Evolutionary conservation across 2,888 invertebrate genomes (phyloP).

Genomic region (Aspidapion aeneum): DNA sequence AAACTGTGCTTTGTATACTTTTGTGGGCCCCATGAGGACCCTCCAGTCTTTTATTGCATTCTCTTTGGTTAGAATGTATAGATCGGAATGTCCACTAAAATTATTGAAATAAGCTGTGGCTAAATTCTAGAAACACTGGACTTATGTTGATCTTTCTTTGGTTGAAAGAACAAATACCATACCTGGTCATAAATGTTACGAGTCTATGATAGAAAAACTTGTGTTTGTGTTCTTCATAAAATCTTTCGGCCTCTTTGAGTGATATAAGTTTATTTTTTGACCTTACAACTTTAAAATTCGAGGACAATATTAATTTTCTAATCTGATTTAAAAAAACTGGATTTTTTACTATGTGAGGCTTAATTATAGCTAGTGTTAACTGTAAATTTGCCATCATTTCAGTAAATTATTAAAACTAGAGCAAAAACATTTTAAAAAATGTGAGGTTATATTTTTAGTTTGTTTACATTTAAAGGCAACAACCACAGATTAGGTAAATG

Average conservation of each 20-base stretch:
- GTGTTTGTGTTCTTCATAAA: slow-evolving; percentile 78
- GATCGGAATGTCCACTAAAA: slow-evolving; percentile 76
- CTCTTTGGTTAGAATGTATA: slow-evolving; percentile 71
- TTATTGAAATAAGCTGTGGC: too few relatives aligned
- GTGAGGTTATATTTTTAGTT: neutral
- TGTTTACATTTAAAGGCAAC: too few relatives aligned
- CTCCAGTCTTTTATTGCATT: slow-evolving; percentile 82
- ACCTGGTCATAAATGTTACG: slow-evolving; percentile 80
- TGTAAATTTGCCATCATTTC: slow-evolving; percentile 49
- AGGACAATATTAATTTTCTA: slow-evolving; percentile 59
- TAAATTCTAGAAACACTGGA: too few relatives aligned
- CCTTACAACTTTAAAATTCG: slow-evolving; percentile 70
- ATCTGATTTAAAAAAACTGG: slow-evolving; percentile 69
- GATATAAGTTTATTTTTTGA: slow-evolving; percentile 63
- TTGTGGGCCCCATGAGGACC: slow-evolving; percentile 84
- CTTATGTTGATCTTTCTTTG: too few relatives aligned
- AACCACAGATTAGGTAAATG: too few relatives aligned
- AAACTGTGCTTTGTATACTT: slow-evolving; percentile 77
- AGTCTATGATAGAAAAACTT: slow-evolving; percentile 84
- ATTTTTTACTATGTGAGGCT: slow-evolving; percentile 80
- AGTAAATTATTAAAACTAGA: neutral
- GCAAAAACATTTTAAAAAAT: neutral
- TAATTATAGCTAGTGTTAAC: slow-evolving; percentile 81
- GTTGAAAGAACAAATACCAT: slow-evolving; percentile 26
- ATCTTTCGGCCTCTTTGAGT: slow-evolving; percentile 61